These are phyloP conservation scores for Varanus komodoensis DNA, from an alignment of 2,113 vertebrate species.

Conservation along the genomic window DNA sequence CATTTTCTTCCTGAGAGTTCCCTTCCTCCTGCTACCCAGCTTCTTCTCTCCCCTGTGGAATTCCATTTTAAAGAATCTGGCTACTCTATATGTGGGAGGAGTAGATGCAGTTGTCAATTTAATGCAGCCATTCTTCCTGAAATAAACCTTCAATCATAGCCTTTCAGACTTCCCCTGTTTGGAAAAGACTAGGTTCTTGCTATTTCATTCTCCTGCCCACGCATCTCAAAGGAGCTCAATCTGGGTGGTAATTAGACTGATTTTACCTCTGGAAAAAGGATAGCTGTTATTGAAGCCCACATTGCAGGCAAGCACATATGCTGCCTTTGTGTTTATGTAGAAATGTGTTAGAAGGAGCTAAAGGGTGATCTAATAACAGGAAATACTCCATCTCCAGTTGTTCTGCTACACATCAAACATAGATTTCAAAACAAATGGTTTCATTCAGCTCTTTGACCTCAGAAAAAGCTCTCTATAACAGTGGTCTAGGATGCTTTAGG, in stretches of 20 bases:
- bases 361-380: not conserved
- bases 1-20: not conserved
- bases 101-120: constrained; percentile 5
- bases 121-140: constrained; percentile 3
- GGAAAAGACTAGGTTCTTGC: constrained; percentile 3
- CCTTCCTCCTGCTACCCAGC: not conserved
- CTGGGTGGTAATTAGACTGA: constrained; percentile 8
- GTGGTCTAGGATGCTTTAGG: not conserved
- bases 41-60: too few relatives aligned
- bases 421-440: not conserved
- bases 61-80: not conserved
- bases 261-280: not conserved
- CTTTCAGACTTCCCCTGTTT: constrained; percentile 13
- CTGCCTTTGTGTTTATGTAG: not conserved
- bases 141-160: constrained; percentile 20
- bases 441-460: not conserved
- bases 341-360: not conserved
- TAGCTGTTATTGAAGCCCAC: not conserved
- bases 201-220: constrained; percentile 21
- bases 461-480: not conserved
- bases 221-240: constrained; percentile 10
- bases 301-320: constrained; percentile 3
- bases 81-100: not conserved
- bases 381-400: not conserved
- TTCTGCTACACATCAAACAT: not conserved